Base-by-base conservation (phyloP, 2,888 invertebrate species). In the Rhaphigaster nebulosa region DNA sequence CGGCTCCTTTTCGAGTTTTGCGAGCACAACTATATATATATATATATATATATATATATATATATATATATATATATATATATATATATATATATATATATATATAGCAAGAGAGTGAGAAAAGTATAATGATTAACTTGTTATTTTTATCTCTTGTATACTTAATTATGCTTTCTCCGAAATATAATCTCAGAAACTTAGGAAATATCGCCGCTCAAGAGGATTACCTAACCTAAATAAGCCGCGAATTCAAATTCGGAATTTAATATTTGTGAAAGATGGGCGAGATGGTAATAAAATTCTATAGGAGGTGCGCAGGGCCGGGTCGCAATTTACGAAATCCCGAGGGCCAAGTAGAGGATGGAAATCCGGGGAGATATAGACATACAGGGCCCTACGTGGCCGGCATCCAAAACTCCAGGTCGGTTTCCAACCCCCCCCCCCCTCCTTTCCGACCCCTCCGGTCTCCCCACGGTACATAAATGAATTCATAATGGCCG, bases 401-500 rank as follows among this genome's bases (percentile, higher is more conserved):
- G 87, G n/a, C 87, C 50, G 26, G 50, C 56, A 54, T 54, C 29
- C 54, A 29, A 4, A 87, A 18, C 52, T 29, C 54, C 34, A 1
- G 54, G 34, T 20, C n/a, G 52, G 50, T 26, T 10, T 0, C n/a
- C 5, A 6, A 0, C n/a, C n/a, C 60, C 60, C 60, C 60, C 54
- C 54, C n/a, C 60, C 60, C 60, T n/a, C 54, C 54, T n/a, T n/a
- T n/a, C n/a, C n/a, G n/a, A n/a, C 54, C 23, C 54, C 23, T 45
- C 45, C 45, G 45, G 45, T 5, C n/a, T 8, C 87, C 87, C 54
- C 0, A 5, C 6, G 38, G 34, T 29, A 29, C 29, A 65, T 29
- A 76, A 76, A 76, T 76, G 70, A 76, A 76, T 76, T 76, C 70
- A 76, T 76, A 76, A 76, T 76, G 70, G 70, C 23, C 70, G 70